Evolutionary conservation across 1,140 invertebrate species (phyloP).

Genomic region (Pogonus chalceus): DNA sequence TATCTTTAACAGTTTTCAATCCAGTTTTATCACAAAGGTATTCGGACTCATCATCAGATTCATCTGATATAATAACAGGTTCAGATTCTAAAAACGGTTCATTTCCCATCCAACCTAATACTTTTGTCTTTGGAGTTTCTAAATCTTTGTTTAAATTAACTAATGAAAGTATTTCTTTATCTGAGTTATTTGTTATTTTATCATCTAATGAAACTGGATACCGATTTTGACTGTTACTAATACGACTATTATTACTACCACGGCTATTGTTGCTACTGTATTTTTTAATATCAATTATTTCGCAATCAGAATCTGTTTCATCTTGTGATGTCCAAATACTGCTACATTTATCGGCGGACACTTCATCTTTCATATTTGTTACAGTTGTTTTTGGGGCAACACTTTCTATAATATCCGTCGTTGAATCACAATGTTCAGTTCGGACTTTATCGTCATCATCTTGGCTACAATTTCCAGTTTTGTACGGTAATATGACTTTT

Average conservation of each 20-base stretch:
- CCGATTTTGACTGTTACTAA: not conserved
- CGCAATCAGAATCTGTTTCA: not conserved
- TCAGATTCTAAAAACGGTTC: not conserved
- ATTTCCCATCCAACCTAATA: not conserved
- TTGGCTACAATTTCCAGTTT: not conserved
- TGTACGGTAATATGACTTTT: not conserved
- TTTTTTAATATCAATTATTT: not conserved
- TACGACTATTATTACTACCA: not conserved
- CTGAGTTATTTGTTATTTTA: not conserved
- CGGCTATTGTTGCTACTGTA: not conserved
- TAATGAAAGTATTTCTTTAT: not conserved
- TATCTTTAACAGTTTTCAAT: too few relatives aligned
- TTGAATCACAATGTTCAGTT: not conserved
- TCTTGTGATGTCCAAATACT: not conserved
- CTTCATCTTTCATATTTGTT: not conserved
- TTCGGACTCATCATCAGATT: conserved; percentile 1
- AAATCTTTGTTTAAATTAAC: not conserved
- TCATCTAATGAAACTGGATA: not conserved
- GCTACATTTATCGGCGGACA: not conserved
- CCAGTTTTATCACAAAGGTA: too few relatives aligned
- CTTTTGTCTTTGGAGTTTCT: not conserved
- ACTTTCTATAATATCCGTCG: not conserved
- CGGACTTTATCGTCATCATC: not conserved
- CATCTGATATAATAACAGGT: not conserved
- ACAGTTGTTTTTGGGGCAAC: too few relatives aligned